Evolutionary conservation across 2,888 invertebrate genomes (phyloP).

Genomic region (Pogonocherus hispidulus): DNA sequence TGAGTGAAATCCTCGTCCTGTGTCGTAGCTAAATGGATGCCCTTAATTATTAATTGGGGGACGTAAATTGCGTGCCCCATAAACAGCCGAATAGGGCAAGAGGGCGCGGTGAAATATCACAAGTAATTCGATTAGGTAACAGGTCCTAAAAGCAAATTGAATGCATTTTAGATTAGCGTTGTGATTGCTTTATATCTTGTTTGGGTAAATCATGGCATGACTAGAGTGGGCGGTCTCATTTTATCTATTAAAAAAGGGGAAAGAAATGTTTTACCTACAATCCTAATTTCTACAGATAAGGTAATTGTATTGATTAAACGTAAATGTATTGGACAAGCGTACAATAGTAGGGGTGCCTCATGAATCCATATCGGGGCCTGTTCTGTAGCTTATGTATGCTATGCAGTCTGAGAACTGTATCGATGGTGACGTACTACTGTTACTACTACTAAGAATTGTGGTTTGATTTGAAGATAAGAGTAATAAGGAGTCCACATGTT

Average conservation of each 20-base stretch:
- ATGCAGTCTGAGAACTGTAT: too few species aligned
- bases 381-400: too few species aligned
- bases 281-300: too few species aligned
- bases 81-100: neutral
- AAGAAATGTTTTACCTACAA: too few species aligned
- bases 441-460: too few species aligned
- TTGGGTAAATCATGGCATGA: neutral
- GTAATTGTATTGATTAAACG: too few species aligned
- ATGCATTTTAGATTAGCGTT: conserved; percentile 3
- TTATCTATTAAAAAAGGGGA: neutral
- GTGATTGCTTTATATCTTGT: conserved; percentile 4
- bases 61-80: neutral
- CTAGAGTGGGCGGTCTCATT: neutral
- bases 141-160: conserved; percentile 5
- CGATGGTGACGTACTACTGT: too few species aligned
- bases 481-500: too few species aligned
- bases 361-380: too few species aligned
- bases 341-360: too few species aligned
- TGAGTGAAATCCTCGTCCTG: neutral
- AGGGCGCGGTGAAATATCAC: conserved; percentile 1
- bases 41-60: neutral
- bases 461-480: too few species aligned
- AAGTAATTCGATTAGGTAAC: conserved; percentile 3
- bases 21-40: conserved; percentile 2
- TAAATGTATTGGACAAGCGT: too few species aligned